These are phyloP conservation scores for Luperina testacea DNA, from an alignment of 2,888 invertebrate genomes.

Conservation along the genomic window DNA sequence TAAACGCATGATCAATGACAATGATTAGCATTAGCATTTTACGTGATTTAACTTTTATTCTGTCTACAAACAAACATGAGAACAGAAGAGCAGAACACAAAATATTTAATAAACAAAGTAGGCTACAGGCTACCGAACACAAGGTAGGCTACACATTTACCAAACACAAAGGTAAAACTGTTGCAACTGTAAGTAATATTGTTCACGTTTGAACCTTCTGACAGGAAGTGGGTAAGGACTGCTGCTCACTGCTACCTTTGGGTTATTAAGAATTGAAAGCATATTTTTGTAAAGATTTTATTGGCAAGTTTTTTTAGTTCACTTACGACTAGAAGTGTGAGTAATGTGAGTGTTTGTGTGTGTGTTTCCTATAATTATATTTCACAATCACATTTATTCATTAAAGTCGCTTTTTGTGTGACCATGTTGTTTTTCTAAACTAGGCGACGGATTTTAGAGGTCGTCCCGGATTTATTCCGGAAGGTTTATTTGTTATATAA, in stretches of 20 bases:
- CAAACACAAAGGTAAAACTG: conserved; percentile 40
- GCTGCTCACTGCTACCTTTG: conserved; percentile 4
- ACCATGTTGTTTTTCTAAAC: not conserved
- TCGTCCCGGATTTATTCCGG: not conserved
- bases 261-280: too few relatives aligned
- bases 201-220: conserved; percentile 35
- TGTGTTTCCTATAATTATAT: not conserved
- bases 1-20: not conserved
- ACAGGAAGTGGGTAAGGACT: conserved; percentile 29
- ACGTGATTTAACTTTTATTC: too few relatives aligned
- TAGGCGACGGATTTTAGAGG: not conserved
- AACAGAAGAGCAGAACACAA: conserved; percentile 9
- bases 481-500: not conserved
- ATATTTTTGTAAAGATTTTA: not conserved
- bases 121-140: conserved; percentile 7
- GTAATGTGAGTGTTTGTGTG: not conserved
- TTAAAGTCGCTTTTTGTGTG: not conserved
- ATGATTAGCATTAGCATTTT: not conserved
- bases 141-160: conserved; percentile 11
- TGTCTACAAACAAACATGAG: not conserved
- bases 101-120: conserved; percentile 43
- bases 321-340: not conserved
- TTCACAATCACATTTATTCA: not conserved
- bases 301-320: too few relatives aligned
- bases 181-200: conserved; percentile 51